These are phyloP conservation scores for Therioaphis trifolii DNA, from an alignment of 2,888 invertebrate species.

Conservation along the genomic window DNA sequence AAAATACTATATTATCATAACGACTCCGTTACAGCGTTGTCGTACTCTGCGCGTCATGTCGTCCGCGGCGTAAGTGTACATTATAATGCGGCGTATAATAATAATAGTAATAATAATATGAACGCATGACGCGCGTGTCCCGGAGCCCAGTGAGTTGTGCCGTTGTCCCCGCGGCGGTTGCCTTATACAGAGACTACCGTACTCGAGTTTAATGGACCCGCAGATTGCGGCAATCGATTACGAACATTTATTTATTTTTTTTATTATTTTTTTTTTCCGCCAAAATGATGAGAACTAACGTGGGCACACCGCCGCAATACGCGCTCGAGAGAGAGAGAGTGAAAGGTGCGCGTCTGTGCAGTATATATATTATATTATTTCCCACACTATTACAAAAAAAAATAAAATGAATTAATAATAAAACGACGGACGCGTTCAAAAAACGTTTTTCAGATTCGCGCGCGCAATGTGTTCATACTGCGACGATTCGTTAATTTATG, in stretches of 20 bases:
- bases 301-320: constrained; percentile 18
- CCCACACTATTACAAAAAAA: no score
- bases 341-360: no score
- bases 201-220: constrained; percentile 45
- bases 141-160: constrained; percentile 5
- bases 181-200: constrained; percentile 50
- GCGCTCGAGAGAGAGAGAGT: constrained; percentile 42
- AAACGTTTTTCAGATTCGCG: no score
- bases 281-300: constrained; percentile 57
- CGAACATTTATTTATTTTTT: constrained; percentile 48
- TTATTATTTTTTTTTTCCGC: constrained; percentile 49
- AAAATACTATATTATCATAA: no score
- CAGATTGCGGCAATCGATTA: constrained; percentile 61
- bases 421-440: no score
- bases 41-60: background rate
- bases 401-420: no score
- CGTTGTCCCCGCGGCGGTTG: constrained; percentile 46
- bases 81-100: background rate
- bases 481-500: no score
- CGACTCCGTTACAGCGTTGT: no score
- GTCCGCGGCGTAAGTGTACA: background rate
- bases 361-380: no score
- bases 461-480: no score
- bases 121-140: constrained; percentile 19
- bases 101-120: background rate